phyloP scores from a whole-genome alignment of 2,797 vertebrate species.

The Denticeps clupeoides region DNA sequence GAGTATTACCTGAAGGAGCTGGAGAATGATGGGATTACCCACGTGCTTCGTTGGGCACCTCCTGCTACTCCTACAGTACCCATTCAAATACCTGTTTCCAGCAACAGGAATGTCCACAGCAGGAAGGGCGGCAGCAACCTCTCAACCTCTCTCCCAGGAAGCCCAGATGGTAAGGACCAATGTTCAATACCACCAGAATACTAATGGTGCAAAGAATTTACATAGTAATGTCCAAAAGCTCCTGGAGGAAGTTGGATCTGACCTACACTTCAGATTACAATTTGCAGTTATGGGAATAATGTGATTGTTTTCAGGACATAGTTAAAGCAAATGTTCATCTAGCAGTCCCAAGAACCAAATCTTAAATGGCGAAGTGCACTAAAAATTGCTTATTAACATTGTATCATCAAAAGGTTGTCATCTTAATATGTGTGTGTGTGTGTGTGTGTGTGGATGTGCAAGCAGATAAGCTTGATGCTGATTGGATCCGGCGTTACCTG shows the following conservation, averaged over 20 bases:
- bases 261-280: not conserved
- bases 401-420: too few relatives aligned
- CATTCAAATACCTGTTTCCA: slow-evolving; percentile 14
- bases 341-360: too few relatives aligned
- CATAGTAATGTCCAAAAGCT: too few relatives aligned
- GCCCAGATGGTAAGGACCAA: slow-evolving; percentile 63
- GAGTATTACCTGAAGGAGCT: slow-evolving; percentile 83
- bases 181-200: not conserved
- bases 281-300: too few relatives aligned
- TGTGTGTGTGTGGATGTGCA: not conserved
- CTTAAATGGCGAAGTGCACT: too few relatives aligned
- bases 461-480: slow-evolving; percentile 81
- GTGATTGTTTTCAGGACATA: too few relatives aligned
- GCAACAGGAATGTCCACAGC: not conserved
- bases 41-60: slow-evolving; percentile 73
- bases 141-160: slow-evolving; percentile 48
- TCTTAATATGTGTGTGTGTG: not conserved
- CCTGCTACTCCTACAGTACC: slow-evolving; percentile 26
- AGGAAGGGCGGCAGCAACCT: slow-evolving; percentile 27
- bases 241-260: too few relatives aligned
- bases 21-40: slow-evolving; percentile 74
- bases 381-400: too few relatives aligned
- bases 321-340: too few relatives aligned
- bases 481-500: slow-evolving; percentile 88
- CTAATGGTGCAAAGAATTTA: too few relatives aligned